Base-by-base conservation (phyloP, 2,797 vertebrate genomes). In the Poeciliopsis turneri region DNA sequence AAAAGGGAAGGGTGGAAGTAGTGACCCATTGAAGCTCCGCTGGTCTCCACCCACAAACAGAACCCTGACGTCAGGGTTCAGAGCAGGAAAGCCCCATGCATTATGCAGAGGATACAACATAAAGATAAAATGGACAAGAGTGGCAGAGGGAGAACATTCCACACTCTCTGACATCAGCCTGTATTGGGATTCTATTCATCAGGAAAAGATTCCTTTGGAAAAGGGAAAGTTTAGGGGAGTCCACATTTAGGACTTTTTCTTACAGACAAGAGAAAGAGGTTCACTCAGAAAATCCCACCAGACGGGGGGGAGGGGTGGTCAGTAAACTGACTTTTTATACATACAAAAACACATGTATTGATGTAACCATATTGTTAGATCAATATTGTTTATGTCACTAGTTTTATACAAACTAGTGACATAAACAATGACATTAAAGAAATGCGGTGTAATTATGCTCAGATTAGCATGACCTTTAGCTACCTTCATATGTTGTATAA, bases 1-100 rank as follows among this genome's bases (percentile, higher is more conserved):
- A 82, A 84, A 39, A 78, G 72, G 77, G 53, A 84, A 55, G 80
- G 85, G 72, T 64, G 75, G 77, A 79, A 77, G 77, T 79, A 33
- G 59, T 84, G 77, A 89, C 79, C 84, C 70, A 73, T 79, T 75
- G 66, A 76, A 80, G 81, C 76, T 77, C 75, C 61, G 72, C 76
- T 77, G 47, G 64, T 84, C 84, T 79, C 81, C 82, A 74, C 87
- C 78, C 88, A 84, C 61, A 3, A 75, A 81, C 81, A 84, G 84
- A 76, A 71, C 25, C 70, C 28, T 90, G 86, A 91, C 79, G 75
- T 93, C 86, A 92, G 84, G 68, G 78, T 74, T 82, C n/a, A 47
- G 72, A 77, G n/a, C 51, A 81, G 85, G 87, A 87, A 92, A 88
- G 51, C 7, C 84, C 89, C 89, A 51, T 28, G 41, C 77, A 78